Evolutionary conservation across 2,113 vertebrate genomes (phyloP), one percentile per base, ranked within the genome.

Genomic region (Platichthys stellatus): DNA sequence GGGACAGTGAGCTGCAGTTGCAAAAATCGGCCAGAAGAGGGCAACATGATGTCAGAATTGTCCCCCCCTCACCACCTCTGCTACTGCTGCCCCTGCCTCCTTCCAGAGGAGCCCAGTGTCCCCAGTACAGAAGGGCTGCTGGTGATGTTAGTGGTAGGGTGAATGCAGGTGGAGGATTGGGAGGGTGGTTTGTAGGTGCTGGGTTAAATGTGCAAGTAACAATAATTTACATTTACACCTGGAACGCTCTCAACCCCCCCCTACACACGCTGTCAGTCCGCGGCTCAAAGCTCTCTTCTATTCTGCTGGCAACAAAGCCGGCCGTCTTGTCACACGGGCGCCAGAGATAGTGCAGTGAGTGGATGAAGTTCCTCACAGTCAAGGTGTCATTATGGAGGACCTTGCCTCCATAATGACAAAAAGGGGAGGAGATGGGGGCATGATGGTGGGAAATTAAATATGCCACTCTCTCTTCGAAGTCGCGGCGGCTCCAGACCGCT

Each of bases 31-130:
- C 94, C 95, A 95, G 94, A 95, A 95, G 95, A 95, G 94, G 94
- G 94, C 94, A 95, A 94, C 94, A 93, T 94, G 86, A 92, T 92
- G 92, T 93, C 88, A 93, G 87, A 92, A 86, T 93, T 92, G 80
- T 83, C 15, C 79, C 85, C 85, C 83, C 78, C 49, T 18, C 21
- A 49, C 21, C 47, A 47, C 24, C 65, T 47, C 40, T 53, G 31
- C 24, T 45, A 38, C 31, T 45, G 31, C 31, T 9, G 57, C 63
- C 49, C 64, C 70, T 49, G 2, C 67, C 31, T 81, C 51, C 66
- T 81, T 74, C 62, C 51, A 61, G 6, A 65, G 63, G 9, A 66
- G 63, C 21, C 53, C 38, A 60, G 74, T 58, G 67, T 20, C 18
- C 45, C 40, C 73, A 28, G 69, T 60, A 67, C 62, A 57, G 38